Conservation (phyloP, 2,888 invertebrate genomes). For the Mylabris sibirica region DNA sequence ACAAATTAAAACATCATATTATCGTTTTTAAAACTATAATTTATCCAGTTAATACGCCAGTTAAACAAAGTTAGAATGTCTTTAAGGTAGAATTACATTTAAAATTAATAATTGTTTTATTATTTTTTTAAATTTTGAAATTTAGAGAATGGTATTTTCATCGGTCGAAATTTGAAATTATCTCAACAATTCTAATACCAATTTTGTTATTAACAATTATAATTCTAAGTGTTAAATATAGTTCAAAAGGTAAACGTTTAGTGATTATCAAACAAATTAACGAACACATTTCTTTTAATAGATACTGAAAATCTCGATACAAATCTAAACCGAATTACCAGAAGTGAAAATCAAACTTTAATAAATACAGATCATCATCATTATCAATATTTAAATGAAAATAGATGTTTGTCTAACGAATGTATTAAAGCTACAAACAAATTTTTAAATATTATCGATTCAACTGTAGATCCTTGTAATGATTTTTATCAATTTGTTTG, state of each 20-base stretch:
- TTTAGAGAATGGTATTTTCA: background rate
- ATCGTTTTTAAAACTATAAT: too few relatives aligned
- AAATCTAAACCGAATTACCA: background rate
- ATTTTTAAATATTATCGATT: slow-evolving; percentile 64
- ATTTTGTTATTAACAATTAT: background rate
- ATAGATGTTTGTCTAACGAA: background rate
- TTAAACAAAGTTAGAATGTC: background rate
- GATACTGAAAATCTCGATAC: too few relatives aligned
- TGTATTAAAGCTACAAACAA: slow-evolving; percentile 16
- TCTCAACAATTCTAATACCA: background rate
- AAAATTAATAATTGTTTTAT: background rate
- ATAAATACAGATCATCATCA: too few relatives aligned
- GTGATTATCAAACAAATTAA: background rate
- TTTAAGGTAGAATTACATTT: background rate
- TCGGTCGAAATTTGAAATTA: background rate
- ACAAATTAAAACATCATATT: too few relatives aligned
- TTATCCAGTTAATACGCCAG: background rate
- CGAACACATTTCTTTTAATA: too few relatives aligned
- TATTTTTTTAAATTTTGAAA: background rate
- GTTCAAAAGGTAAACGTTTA: background rate
- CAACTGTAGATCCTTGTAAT: slow-evolving; percentile 74
- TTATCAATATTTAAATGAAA: too few relatives aligned
- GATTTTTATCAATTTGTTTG: slow-evolving; percentile 81
- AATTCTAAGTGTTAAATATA: background rate
- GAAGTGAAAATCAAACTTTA: too few relatives aligned